A percentile compares a stretch with the other conserved stretches of the same genome.
Evolutionary conservation across 30 jellyfish, hydroid and myxozoan genomes (phyloP).

Genomic region (Hydractinia echinata): DNA sequence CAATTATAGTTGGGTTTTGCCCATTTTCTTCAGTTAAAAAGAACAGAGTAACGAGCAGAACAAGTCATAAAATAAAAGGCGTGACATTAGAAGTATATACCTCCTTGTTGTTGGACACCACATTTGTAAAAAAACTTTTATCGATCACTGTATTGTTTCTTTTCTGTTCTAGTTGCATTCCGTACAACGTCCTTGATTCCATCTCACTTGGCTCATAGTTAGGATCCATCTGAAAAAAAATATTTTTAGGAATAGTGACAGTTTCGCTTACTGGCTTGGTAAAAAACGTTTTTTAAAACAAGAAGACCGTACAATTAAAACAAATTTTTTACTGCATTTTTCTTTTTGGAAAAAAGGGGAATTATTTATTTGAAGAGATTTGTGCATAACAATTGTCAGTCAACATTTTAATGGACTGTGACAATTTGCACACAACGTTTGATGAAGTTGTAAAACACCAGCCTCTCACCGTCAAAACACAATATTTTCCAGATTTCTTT

Average conservation of each 20-base stretch:
- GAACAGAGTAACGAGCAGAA: no score
- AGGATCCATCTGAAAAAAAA: constrained; percentile 60
- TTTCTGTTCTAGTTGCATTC: constrained; percentile 70
- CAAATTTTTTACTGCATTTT: no score
- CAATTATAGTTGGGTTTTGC: no score
- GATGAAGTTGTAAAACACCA: not conserved
- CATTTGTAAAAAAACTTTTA: constrained; percentile 52
- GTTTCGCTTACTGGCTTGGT: no score
- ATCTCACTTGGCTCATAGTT: constrained; percentile 64
- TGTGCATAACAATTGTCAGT: no score
- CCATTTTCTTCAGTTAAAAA: no score
- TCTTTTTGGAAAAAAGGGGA: no score
- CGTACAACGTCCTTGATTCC: constrained; percentile 75
- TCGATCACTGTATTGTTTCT: constrained; percentile 70
- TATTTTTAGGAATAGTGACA: not conserved
- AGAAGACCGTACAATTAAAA: no score
- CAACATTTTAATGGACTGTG: no score
- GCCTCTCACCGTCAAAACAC: constrained; percentile 54
- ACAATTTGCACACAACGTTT: not conserved
- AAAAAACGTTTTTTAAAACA: no score
- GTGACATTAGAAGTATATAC: constrained; percentile 7
- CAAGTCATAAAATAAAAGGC: no score
- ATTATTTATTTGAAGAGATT: no score
- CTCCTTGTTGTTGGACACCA: constrained; percentile 55
- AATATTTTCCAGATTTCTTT: constrained; percentile 86